phyloP scores from a whole-genome alignment of 2,888 invertebrate genomes.

The Tetropium fuscum region DNA sequence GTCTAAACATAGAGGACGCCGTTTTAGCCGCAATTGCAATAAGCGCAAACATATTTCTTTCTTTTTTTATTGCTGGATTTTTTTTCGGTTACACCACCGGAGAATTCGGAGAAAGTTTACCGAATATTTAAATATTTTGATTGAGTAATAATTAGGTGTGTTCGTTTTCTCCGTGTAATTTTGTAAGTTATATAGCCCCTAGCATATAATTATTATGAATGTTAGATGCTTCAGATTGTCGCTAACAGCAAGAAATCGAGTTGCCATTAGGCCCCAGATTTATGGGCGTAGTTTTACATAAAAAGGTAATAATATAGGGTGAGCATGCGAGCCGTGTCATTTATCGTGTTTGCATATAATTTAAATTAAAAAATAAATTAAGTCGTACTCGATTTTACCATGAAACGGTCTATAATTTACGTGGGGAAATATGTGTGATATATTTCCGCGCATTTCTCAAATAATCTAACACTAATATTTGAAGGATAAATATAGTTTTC shows the following conservation, averaged over 20 bases:
- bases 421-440: conserved; percentile 39
- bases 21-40: no score
- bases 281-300: conserved; percentile 37
- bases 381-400: conserved; percentile 53
- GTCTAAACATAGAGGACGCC: no score
- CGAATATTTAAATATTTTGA: no score
- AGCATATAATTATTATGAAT: conserved; percentile 24
- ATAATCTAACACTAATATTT: conserved; percentile 43
- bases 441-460: conserved; percentile 55
- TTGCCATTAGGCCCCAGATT: conserved; percentile 38
- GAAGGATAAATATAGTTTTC: conserved; percentile 19
- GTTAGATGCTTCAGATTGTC: conserved; percentile 29
- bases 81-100: no score
- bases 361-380: conserved; percentile 60
- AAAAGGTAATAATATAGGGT: conserved; percentile 51
- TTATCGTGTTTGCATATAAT: conserved; percentile 59
- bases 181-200: no score
- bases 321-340: conserved; percentile 53
- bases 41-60: no score
- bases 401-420: conserved; percentile 33
- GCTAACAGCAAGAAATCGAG: conserved; percentile 41
- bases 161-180: no score
- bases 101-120: no score
- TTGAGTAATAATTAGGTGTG: no score
- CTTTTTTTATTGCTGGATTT: no score